Base-by-base conservation (phyloP, 2,888 invertebrate genomes). In the Scaptomyza cyrtandrae region DNA sequence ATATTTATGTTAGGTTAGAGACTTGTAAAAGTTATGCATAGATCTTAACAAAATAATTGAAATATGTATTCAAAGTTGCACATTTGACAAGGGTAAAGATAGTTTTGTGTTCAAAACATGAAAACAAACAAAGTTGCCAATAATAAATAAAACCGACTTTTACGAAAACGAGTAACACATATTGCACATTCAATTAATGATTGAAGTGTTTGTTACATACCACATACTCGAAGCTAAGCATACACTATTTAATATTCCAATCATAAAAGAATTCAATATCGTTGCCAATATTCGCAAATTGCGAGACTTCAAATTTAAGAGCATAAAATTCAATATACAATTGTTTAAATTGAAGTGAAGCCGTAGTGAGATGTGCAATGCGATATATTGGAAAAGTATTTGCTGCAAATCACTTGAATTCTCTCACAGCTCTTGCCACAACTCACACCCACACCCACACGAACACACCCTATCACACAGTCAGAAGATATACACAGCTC, bases 321-420 rank as follows among this genome's bases (percentile, higher is more conserved):
- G 31, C 24, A 50, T 24, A 13, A 59, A 80, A 77, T 77, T 68
- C 76, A 80, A 80, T 71, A 71, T 41, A 54, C 62, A 49, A 58
- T 37, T 16, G 16, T 16, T 60, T 39, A 45, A 56, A 41, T 37
- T 44, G 24, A 53, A 73, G 13, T 45, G 31, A 33, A 45, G 61
- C 45, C 52, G 57, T 70, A 57, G 69, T 74, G 60, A 58, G 37
- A 46, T 59, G 71, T 59, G 74, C 46, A 63, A 57, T 31, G 60
- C 61, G 71, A 67, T 75, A 62, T 53, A 59, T 66, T 56, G 29
- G 48, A 48, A 62, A 45, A 60, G 60, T 64, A 53, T 59, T 71
- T 31, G 46, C 68, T 33, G 63, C 55, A 68, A 68, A 68, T 75
- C 68, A 75, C 71, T 72, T 68, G 37, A 75, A 59, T 60, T 71